A percentile compares a stretch with the other conserved stretches of the same genome.
Evolutionary conservation across 2,888 invertebrate genomes (phyloP).

Genomic region (Microctonus aethiopoides): DNA sequence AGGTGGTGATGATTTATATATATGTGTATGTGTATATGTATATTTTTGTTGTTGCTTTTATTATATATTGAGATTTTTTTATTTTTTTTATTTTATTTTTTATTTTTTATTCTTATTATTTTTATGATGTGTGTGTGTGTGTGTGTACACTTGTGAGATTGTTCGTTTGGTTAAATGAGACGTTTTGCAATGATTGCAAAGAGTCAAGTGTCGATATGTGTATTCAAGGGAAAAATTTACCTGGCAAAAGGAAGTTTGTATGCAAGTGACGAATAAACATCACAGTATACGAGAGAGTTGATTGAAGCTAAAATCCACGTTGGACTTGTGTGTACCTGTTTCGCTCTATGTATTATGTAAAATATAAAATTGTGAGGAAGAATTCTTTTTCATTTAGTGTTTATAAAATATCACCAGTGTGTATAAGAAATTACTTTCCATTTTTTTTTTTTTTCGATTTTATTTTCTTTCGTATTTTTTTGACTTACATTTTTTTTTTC

Average conservation of each 20-base stretch:
- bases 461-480: no score
- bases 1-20: no score
- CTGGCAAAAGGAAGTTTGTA: conserved; percentile 9
- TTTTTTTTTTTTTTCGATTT: background rate
- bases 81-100: background rate
- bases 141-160: no score
- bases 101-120: background rate
- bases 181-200: conserved; percentile 25
- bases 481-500: no score
- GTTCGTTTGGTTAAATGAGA: background rate
- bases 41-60: no score
- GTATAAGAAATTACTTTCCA: background rate
- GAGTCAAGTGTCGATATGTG: conserved; percentile 7
- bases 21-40: no score
- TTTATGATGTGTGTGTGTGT: no score
- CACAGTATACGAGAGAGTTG: conserved; percentile 23
- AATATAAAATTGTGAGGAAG: conserved; percentile 7
- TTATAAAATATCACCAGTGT: background rate
- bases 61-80: no score
- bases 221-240: background rate
- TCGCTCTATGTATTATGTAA: conserved; percentile 6
- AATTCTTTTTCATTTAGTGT: background rate
- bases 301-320: conserved; percentile 29
- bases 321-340: conserved; percentile 25
- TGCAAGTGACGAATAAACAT: conserved; percentile 29